These are phyloP conservation scores for Notothenia coriiceps DNA, from an alignment of 2,113 vertebrate species.

Conservation along the genomic window DNA sequence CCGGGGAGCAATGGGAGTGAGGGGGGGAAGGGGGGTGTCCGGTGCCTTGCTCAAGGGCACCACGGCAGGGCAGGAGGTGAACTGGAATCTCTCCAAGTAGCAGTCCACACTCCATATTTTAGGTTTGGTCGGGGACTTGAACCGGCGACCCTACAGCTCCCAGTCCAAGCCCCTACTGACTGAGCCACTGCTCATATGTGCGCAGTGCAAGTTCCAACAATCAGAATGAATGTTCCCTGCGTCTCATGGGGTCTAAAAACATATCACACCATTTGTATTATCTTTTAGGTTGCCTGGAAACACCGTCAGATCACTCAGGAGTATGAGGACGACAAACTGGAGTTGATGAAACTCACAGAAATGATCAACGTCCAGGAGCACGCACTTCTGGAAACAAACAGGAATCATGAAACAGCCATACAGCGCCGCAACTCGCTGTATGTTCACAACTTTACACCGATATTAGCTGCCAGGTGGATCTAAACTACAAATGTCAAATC, in stretches of 20 bases:
- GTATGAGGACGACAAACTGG: conserved; percentile 81
- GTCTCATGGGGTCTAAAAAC: background rate
- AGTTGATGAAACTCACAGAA: conserved; percentile 82
- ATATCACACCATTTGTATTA: background rate
- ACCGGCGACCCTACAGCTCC: no score
- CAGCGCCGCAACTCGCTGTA: conserved; percentile 87
- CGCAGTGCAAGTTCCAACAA: background rate
- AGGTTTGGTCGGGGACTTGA: no score
- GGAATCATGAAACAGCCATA: conserved; percentile 81
- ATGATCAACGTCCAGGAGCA: conserved; percentile 82
- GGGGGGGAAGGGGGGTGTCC: no score
- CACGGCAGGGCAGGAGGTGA: no score
- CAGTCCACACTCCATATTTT: no score
- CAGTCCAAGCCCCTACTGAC: no score
- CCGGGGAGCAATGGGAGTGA: no score
- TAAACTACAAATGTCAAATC: background rate
- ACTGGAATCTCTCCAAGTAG: no score
- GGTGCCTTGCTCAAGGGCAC: no score
- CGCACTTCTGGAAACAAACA: conserved; percentile 82
- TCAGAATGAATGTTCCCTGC: background rate
- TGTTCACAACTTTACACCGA: background rate
- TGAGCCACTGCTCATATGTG: background rate
- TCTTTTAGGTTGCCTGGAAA: conserved; percentile 62
- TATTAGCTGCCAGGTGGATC: background rate
- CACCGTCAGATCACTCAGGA: conserved; percentile 84